phyloP scores from a whole-genome alignment of 2,888 invertebrate species.

The Oegoconia quadripuncta region DNA sequence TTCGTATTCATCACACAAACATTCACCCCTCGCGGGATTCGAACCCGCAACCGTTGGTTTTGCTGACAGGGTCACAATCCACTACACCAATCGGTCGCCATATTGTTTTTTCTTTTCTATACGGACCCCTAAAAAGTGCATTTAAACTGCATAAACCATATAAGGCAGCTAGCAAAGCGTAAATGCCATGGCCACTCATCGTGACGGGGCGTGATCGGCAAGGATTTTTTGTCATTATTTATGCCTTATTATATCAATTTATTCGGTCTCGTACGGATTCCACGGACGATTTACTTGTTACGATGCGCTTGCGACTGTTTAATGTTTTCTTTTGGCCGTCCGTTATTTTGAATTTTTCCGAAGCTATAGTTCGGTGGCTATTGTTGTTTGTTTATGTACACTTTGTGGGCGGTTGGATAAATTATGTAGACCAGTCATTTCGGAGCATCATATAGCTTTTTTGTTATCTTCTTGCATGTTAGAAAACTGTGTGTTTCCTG shows the following conservation, averaged over 20 bases:
- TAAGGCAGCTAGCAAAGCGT: slow-evolving; percentile 64
- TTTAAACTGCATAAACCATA: slow-evolving; percentile 50
- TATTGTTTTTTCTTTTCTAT: too few species aligned
- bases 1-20: too few species aligned
- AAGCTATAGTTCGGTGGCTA: slow-evolving; percentile 14
- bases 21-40: too few species aligned
- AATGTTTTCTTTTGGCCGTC: slow-evolving; percentile 56
- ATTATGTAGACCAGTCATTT: background rate
- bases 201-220: slow-evolving; percentile 61
- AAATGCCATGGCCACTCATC: slow-evolving; percentile 76
- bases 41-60: too few species aligned
- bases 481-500: too few species aligned
- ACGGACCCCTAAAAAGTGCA: too few species aligned
- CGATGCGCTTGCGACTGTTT: slow-evolving; percentile 36
- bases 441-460: too few species aligned
- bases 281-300: slow-evolving; percentile 64
- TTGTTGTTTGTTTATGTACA: slow-evolving; percentile 5
- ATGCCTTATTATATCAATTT: slow-evolving; percentile 74
- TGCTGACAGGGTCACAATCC: too few species aligned
- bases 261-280: slow-evolving; percentile 62
- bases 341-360: slow-evolving; percentile 57
- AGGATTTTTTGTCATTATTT: slow-evolving; percentile 59
- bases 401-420: background rate
- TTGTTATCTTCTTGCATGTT: too few species aligned
- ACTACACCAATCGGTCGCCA: too few species aligned